These are phyloP conservation scores for Drosophila nikananu DNA, from an alignment of 1,140 invertebrate genomes.

Conservation along the genomic window DNA sequence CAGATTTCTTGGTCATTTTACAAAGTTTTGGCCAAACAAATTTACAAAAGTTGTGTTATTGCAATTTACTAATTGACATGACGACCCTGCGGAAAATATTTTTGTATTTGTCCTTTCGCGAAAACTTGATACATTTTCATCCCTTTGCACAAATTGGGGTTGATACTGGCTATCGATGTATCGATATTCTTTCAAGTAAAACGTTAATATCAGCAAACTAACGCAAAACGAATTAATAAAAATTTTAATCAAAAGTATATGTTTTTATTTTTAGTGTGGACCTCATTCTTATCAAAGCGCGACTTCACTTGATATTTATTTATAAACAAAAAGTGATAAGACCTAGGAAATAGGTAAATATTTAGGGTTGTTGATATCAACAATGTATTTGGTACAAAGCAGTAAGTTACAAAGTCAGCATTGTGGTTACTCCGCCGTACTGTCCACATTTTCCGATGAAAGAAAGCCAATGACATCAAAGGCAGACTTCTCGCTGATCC, in stretches of 20 bases:
- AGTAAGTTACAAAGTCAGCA: background rate
- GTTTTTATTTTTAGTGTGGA: too few species aligned
- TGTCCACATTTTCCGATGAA: conserved; percentile 40
- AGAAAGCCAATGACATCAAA: conserved; percentile 47
- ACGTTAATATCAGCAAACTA: background rate
- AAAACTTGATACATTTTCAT: conserved; percentile 43
- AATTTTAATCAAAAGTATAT: background rate
- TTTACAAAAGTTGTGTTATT: conserved; percentile 14
- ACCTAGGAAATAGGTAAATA: background rate
- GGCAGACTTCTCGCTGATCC: conserved; percentile 86
- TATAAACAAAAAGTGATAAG: background rate
- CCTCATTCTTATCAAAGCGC: too few species aligned
- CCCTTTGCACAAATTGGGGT: conserved; percentile 25
- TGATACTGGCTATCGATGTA: conserved; percentile 28
- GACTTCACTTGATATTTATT: background rate
- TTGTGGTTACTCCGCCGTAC: conserved; percentile 6
- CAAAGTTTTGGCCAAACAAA: background rate
- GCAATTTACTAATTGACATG: conserved; percentile 29
- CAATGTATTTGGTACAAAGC: conserved; percentile 12
- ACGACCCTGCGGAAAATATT: conserved; percentile 28
- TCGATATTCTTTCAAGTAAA: conserved; percentile 15
- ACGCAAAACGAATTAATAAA: background rate
- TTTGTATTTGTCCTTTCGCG: conserved; percentile 41
- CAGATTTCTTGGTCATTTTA: conserved; percentile 23
- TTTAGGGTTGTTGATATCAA: conserved; percentile 11